Percentiles rank a stretch among this genome's conserved stretches.
These are phyloP conservation scores for Zygogramma bicolorata DNA, from an alignment of 2,888 invertebrate genomes.

Conservation along the genomic window DNA sequence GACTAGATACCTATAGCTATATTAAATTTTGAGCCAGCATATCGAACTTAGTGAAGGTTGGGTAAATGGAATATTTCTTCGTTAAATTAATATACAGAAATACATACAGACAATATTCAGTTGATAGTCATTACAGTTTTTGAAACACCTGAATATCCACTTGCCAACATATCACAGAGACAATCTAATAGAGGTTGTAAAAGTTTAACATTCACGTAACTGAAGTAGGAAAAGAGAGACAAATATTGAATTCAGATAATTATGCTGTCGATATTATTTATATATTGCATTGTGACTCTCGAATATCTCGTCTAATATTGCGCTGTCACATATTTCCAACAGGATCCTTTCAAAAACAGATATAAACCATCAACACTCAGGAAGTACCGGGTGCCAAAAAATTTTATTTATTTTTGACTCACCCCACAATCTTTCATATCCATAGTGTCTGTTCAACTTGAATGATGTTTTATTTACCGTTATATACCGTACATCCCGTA, in stretches of 20 bases:
- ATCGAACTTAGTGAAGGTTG: conserved; percentile 43
- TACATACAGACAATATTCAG: conserved; percentile 16
- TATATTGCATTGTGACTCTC: not conserved
- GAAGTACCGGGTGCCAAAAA: not conserved
- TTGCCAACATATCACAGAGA: conserved; percentile 22
- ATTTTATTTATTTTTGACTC: conserved; percentile 2
- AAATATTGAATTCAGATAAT: not conserved
- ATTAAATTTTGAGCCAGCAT: conserved; percentile 61
- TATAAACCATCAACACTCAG: not conserved
- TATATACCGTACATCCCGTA: not conserved
- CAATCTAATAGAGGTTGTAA: conserved; percentile 15
- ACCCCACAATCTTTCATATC: not conserved
- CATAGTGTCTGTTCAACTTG: not conserved
- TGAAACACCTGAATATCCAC: conserved; percentile 6
- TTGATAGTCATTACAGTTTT: conserved; percentile 12
- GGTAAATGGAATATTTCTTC: conserved; percentile 48
- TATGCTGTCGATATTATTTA: not conserved
- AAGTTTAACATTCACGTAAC: not conserved
- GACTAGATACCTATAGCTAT: conserved; percentile 61
- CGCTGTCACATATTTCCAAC: not conserved
- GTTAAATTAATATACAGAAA: conserved; percentile 25
- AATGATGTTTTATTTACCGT: not conserved
- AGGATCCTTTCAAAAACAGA: not conserved
- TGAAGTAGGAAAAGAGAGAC: not conserved
- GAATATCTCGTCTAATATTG: not conserved